Evolutionary conservation across 2,888 invertebrate genomes (phyloP), one percentile per base, ranked within the genome.

Genomic region (Epirrhoe tristata): DNA sequence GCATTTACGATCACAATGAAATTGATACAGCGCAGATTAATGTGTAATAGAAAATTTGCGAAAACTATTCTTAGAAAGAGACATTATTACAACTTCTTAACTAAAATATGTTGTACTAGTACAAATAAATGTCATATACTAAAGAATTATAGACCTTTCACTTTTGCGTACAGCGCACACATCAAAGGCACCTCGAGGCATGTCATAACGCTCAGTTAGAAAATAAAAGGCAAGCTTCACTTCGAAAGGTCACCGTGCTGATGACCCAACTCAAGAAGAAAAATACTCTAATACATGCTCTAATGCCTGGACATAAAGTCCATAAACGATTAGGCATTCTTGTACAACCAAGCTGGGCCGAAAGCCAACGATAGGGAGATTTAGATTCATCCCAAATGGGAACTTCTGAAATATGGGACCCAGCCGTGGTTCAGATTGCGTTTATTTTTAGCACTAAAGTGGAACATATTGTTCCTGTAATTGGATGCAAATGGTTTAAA

Each of bases 281-380:
- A 61, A 60, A 12, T 56, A 17, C 43, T 58, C 39, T 46, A 65
- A 60, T 36, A 57, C 36, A 54, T 51, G 54, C 70, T 66, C 54
- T 66, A 66, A 65, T 32, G 57, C 68, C 31, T 62, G 52, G 57
- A 55, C 66, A 61, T 58, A 67, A 62, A 51, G 70, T 58, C 24
- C 60, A 52, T 48, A 63, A 69, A 52, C 34, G 48, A 55, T 63
- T 24, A 50, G 46, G 43, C 57, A 61, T 60, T 60, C 53, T 63
- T 75, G 55, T 67, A 74, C 75, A 76, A 74, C 76, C 66, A 72
- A 67, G 59, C 71, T 77, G 83, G 86, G 86, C 81, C 76, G 63
- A 57, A 78, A 84, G 87, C 87, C 89, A 89, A 83, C 77, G 80
- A 83, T 84, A 82, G 78, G 74, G 79, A 84, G 85, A 88, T 89